Evolutionary conservation across 2,113 vertebrate genomes (phyloP).

Genomic region (Hoplias malabaricus): DNA sequence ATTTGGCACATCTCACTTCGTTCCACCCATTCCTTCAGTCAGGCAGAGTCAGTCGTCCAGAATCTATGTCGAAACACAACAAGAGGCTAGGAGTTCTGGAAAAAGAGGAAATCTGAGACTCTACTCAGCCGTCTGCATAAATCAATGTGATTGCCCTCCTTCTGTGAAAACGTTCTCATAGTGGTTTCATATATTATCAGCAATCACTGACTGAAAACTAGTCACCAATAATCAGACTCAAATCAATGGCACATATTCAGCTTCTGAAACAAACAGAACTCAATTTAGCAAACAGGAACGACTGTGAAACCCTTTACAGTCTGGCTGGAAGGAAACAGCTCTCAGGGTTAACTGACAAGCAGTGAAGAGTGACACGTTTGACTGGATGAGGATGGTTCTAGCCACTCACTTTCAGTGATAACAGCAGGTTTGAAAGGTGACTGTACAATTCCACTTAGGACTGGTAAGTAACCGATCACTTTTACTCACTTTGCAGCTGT

Average conservation of each 20-base stretch:
- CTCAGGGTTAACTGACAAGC: no score
- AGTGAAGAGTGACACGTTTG: no score
- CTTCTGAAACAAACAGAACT: no score
- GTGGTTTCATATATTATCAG: background rate
- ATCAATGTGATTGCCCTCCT: background rate
- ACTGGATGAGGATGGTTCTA: no score
- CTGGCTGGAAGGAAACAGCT: no score
- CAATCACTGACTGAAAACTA: background rate
- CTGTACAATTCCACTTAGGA: no score
- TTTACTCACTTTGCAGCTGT: no score
- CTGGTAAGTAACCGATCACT: no score
- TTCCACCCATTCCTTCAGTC: conserved; percentile 52
- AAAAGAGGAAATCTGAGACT: background rate
- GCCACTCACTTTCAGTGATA: no score
- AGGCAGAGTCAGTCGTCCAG: conserved; percentile 51
- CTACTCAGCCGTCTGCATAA: background rate
- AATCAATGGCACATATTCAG: background rate
- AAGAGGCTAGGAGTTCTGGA: background rate
- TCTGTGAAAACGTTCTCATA: background rate
- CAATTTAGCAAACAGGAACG: no score
- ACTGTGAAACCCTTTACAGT: no score
- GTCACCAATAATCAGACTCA: background rate
- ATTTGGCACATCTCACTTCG: conserved; percentile 61
- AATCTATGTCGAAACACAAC: conserved; percentile 23
- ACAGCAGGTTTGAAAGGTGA: no score